phyloP scores from a whole-genome alignment of 2,797 vertebrate genomes.

The Lepus townsendii region DNA sequence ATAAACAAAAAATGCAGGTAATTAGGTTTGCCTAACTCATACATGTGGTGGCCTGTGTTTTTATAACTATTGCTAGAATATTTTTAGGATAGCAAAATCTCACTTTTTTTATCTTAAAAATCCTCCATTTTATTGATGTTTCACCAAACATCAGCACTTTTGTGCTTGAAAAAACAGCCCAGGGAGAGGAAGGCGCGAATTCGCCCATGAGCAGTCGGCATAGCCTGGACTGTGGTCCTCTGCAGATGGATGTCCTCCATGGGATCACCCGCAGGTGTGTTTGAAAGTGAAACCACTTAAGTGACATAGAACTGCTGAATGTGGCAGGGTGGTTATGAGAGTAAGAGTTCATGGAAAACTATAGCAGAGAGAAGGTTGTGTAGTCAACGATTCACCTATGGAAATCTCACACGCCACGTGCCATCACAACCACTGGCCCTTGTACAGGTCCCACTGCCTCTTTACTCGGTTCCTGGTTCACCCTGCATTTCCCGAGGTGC shows the following conservation, averaged over 20 bases:
- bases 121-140: neutral
- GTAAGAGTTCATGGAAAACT: neutral
- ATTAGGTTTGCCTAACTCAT: neutral
- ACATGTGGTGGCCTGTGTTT: neutral
- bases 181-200: neutral
- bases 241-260: neutral
- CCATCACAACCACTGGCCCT: neutral
- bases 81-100: neutral
- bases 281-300: conserved; percentile 7
- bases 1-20: neutral
- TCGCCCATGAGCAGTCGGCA: fast-evolving
- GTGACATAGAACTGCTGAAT: conserved; percentile 18
- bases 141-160: neutral
- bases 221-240: neutral
- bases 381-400: neutral
- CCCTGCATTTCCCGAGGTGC: too few relatives aligned
- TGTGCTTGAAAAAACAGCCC: neutral
- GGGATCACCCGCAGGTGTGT: neutral
- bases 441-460: neutral
- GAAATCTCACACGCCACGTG: fast-evolving
- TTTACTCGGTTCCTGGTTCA: neutral
- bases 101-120: neutral
- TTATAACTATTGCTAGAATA: neutral
- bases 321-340: conserved; percentile 7
- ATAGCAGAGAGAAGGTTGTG: neutral